These are phyloP conservation scores for Ectemnius lituratus DNA, from an alignment of 2,888 invertebrate genomes.

Conservation along the genomic window DNA sequence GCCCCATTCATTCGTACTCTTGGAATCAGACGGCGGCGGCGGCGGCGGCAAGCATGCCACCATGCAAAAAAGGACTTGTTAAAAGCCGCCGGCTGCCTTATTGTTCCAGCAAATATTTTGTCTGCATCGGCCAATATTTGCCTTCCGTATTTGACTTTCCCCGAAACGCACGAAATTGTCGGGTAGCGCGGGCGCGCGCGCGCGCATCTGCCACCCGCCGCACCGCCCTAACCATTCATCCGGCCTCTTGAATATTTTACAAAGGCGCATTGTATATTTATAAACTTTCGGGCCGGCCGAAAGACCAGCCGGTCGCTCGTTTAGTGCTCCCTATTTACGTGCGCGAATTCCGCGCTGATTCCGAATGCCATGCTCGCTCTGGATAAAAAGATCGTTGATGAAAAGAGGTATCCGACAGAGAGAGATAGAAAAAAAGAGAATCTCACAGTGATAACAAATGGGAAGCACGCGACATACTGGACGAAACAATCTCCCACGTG, in stretches of 20 bases:
- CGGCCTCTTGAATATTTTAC: conserved; percentile 3
- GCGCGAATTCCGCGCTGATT: neutral
- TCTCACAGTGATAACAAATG: too few species aligned
- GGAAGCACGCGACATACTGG: too few species aligned
- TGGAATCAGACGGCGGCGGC: too few species aligned
- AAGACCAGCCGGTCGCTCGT: neutral
- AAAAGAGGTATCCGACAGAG: too few species aligned
- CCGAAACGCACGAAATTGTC: conserved; percentile 8
- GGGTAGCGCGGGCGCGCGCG: too few species aligned
- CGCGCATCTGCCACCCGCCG: neutral
- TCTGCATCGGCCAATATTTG: conserved; percentile 12
- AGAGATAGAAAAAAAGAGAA: too few species aligned
- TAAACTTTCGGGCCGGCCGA: neutral
- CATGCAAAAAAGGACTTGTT: too few species aligned
- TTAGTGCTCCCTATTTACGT: neutral
- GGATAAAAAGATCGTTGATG: too few species aligned
- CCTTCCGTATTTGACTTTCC: conserved; percentile 19
- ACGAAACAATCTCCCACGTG: too few species aligned
- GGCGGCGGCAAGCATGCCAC: too few species aligned
- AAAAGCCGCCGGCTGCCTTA: neutral
- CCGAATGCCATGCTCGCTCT: neutral
- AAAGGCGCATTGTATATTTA: conserved; percentile 10
- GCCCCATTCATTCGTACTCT: too few species aligned
- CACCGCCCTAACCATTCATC: neutral
- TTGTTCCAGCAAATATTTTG: conserved; percentile 9